Base-by-base conservation (phyloP, 2,797 vertebrate species). In the Crax fasciolata region DNA sequence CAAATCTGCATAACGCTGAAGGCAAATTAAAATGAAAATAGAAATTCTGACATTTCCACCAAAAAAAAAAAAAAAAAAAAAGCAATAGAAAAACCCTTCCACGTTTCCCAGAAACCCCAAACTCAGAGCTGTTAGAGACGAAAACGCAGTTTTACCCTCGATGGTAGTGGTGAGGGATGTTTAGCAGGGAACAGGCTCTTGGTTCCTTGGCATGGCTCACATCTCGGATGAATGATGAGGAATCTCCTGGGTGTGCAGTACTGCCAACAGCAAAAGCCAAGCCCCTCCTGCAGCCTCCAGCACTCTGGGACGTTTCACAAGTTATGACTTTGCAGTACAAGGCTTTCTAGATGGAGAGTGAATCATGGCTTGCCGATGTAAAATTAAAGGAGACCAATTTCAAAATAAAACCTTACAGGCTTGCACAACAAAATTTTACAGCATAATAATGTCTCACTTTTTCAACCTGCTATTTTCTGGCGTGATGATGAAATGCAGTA, bases 161-260 rank as follows among this genome's bases (percentile, higher is more conserved):
- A 1, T 51, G 27, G 19, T 7, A 32, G 27, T 10, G 51, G 6
- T 20, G 41, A 55, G 44, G 18, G 46, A 17, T 78, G 46, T 44
- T 81, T 13, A 30, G 28, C 7, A 67, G 70, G 46, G 62, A 62
- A 12, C 19, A 38, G 1, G 2, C 24, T 62, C 48, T 5, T 49
- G 11, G 4, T n/a, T 70, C 68, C 20, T 14, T 8, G 67, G 54
- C 17, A 7, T 18, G 19, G 55, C 32, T 32, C 38, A 11, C 12
- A 3, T 14, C 32, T 51, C 4, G 3, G 24, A 15, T 18, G 30
- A 55, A 14, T 0, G 6, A 28, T 0, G 6, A n/a, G 41, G 39
- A 55, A 57, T 20, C 4, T 41, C 44, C 49, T 25, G 10, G 0
- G 1, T 28, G 30, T 57, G 28, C 24, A 15, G 15, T 10, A 4